Conservation (phyloP, 30 jellyfish, hydroid and myxozoan genomes). For the Nemopilema nomurai region DNA sequence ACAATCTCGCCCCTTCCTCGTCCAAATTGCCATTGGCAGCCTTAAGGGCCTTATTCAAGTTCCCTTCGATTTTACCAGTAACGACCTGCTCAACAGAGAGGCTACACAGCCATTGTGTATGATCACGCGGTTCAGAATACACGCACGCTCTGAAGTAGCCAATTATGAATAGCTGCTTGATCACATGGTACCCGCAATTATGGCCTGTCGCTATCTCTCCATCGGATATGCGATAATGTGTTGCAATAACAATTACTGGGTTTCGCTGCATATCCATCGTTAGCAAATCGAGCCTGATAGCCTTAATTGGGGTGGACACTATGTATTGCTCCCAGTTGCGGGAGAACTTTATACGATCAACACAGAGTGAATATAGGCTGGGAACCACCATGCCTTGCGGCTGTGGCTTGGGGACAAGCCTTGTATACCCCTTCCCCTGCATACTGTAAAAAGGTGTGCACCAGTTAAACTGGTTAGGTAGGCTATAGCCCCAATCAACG, state of each 20-base stretch:
- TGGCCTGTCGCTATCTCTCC: constrained; percentile 54
- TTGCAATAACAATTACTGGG: constrained; percentile 43
- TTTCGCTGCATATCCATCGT: constrained; percentile 40
- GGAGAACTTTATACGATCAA: constrained; percentile 6
- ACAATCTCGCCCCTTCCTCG: constrained; percentile 20
- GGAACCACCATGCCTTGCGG: not conserved
- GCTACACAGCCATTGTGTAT: constrained; percentile 42
- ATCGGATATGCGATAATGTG: constrained; percentile 45
- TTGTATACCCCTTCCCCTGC: not conserved
- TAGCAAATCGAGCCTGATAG: constrained; percentile 22
- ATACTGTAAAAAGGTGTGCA: no score
- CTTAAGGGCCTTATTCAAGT: not conserved
- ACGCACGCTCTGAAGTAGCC: constrained; percentile 49
- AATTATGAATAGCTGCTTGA: constrained; percentile 8
- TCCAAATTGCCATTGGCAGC: constrained; percentile 19
- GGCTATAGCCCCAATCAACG: no score
- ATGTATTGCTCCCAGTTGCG: constrained; percentile 38
- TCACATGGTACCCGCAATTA: constrained; percentile 59
- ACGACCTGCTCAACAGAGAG: constrained; percentile 37
- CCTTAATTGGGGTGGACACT: constrained; percentile 14
- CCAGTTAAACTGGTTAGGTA: no score
- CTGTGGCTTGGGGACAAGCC: not conserved
- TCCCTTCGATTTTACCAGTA: constrained; percentile 9
- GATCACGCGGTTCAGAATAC: constrained; percentile 60
- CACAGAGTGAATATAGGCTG: constrained; percentile 44